Evolutionary conservation across 2,888 invertebrate species (phyloP).

Genomic region (Adela reaumurella): DNA sequence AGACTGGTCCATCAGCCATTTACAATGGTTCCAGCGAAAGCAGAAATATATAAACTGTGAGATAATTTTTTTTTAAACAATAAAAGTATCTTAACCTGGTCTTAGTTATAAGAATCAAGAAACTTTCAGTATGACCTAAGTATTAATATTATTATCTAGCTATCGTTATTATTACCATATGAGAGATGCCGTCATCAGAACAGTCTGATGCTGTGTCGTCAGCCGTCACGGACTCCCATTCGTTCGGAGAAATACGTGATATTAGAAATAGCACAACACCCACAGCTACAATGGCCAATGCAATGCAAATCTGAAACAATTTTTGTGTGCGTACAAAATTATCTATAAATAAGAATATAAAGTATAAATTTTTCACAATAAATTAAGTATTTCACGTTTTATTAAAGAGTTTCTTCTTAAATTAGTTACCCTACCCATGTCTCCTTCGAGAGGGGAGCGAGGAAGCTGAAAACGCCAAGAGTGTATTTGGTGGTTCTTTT

Average conservation of each 20-base stretch:
- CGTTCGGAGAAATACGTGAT: conserved; percentile 92
- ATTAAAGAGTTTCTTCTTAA: conserved; percentile 6
- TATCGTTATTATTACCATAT: conserved; percentile 1
- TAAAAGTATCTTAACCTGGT: too few relatives aligned
- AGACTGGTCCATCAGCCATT: too few relatives aligned
- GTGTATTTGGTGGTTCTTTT: conserved; percentile 80
- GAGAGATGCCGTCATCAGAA: not conserved
- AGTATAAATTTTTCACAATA: not conserved
- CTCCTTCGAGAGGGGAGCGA: conserved; percentile 91
- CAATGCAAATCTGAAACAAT: conserved; percentile 57
- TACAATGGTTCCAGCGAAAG: too few relatives aligned
- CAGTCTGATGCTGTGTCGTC: conserved; percentile 21
- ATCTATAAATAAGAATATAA: too few relatives aligned
- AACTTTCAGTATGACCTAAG: conserved; percentile 1
- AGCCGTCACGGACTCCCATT: conserved; percentile 75
- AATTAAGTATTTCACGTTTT: not conserved
- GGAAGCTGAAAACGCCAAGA: conserved; percentile 91
- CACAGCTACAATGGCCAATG: conserved; percentile 86
- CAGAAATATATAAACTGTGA: too few relatives aligned
- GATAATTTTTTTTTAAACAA: too few relatives aligned
- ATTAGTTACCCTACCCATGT: conserved; percentile 78
- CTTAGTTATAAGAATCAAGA: too few relatives aligned
- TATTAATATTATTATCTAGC: not conserved
- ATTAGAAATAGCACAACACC: conserved; percentile 94
- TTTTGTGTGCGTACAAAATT: too few relatives aligned